phyloP scores from a whole-genome alignment of 2,113 vertebrate species.

The Pavo muticus region DNA sequence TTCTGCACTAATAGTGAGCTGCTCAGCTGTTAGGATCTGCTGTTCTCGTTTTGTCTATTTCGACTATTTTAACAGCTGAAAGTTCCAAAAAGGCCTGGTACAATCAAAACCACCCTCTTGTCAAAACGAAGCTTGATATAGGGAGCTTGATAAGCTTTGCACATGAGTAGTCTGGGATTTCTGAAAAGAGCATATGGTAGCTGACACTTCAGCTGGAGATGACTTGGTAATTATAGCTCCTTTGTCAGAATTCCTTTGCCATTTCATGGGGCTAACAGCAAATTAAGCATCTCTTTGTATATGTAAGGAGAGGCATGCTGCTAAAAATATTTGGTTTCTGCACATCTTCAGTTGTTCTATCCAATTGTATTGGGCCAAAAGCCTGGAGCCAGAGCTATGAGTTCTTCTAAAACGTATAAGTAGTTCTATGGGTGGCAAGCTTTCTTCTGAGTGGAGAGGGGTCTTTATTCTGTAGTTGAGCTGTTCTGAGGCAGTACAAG shows the following conservation, averaged over 20 bases:
- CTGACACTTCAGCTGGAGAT: conserved; percentile 15
- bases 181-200: not conserved
- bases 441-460: not conserved
- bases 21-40: not conserved
- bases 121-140: not conserved
- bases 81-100: not conserved
- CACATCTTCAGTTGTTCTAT: not conserved
- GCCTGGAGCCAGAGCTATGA: not conserved
- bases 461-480: not conserved
- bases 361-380: not conserved
- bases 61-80: not conserved
- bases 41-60: not conserved
- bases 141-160: not conserved
- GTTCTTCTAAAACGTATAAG: not conserved
- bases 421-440: not conserved
- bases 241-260: conserved; percentile 6
- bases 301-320: not conserved
- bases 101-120: not conserved
- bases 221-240: conserved; percentile 7
- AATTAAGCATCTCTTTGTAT: not conserved
- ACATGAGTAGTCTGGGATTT: conserved; percentile 3
- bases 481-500: not conserved
- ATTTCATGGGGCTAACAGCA: not conserved
- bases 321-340: not conserved
- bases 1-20: not conserved